Base-by-base conservation (phyloP, 92 coral and sea anemone genomes). In the Micromussa lordhowensis region DNA sequence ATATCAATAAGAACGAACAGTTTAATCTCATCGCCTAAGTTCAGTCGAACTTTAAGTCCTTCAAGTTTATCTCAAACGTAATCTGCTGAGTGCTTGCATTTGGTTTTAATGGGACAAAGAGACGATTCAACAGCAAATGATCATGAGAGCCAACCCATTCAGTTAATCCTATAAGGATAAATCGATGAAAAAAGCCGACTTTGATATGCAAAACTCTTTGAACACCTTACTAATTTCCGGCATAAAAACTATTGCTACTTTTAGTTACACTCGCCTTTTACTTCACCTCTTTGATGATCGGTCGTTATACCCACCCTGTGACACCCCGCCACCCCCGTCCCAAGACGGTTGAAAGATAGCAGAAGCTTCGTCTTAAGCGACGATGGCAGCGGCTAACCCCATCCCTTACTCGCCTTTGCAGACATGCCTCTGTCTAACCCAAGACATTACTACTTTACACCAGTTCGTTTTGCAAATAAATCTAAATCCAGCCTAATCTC, bases 51-150 rank as follows among this genome's bases (percentile, higher is more conserved):
- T 26, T 48, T 0, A 44, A 2, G 64, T 74, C 64, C 40, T 76
- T 73, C 53, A 38, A 72, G 69, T 51, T 63, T 71, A 71, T 73
- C 49, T 54, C 81, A 84, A 84, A 84, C 81, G 75, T 58, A 84
- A 73, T 74, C 72, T 54, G 4, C 57, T 73, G 48, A 81, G 57
- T 73, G 81, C 88, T 84, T 84, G 16, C 71, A 14, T 35, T 74
- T 26, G 30, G 81, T 71, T 74, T 84, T 57, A 84, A 1, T 57
- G 35, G 26, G 26, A 84, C 88, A 84, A 84, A 84, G 77, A 34
- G 38, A 53, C 80, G 71, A 70, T 84, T 38, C 66, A 17, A 71
- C 48, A 54, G 71, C 80, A 58, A 59, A 84, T 53, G 48, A 40
- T 40, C 7, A 40, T 40, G 81, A 74, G 14, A 35, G 88, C 34